Percentiles rank a stretch among this genome's conserved stretches.
Evolutionary conservation across 2,888 invertebrate genomes (phyloP).

Genomic region (Petrolisthes manimaculis): DNA sequence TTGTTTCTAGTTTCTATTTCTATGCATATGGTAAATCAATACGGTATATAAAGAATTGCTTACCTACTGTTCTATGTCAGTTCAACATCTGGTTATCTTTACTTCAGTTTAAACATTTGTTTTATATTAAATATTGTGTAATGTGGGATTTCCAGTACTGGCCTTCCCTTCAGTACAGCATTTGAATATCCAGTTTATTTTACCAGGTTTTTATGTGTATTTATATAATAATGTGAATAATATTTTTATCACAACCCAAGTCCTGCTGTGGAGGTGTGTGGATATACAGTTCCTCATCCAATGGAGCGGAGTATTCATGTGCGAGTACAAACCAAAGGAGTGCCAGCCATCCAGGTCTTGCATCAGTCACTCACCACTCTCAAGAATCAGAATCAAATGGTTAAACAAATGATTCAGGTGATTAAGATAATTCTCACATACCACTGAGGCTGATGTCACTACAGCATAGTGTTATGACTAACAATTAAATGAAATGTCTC

Average conservation of each 20-base stretch:
- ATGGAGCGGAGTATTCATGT: slow-evolving; percentile 64
- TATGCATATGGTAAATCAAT: not conserved
- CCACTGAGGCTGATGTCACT: not conserved
- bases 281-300: slow-evolving; percentile 63
- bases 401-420: slow-evolving; percentile 57
- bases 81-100: too few species aligned
- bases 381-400: slow-evolving; percentile 54
- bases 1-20: slow-evolving; percentile 1
- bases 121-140: too few species aligned
- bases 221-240: too few species aligned
- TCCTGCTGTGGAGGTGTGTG: slow-evolving; percentile 55
- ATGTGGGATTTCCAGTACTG: too few species aligned
- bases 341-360: slow-evolving; percentile 44
- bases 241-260: slow-evolving; percentile 12
- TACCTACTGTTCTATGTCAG: too few species aligned
- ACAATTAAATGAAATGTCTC: too few species aligned
- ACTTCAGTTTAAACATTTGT: too few species aligned
- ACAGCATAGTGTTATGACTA: too few species aligned
- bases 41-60: too few species aligned
- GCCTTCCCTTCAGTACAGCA: too few species aligned
- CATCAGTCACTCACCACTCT: slow-evolving; percentile 45
- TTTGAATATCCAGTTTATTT: too few species aligned
- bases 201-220: too few species aligned
- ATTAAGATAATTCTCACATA: not conserved
- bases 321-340: slow-evolving; percentile 38